Base-by-base conservation (phyloP, 2,888 invertebrate species). In the Diaperis boleti region DNA sequence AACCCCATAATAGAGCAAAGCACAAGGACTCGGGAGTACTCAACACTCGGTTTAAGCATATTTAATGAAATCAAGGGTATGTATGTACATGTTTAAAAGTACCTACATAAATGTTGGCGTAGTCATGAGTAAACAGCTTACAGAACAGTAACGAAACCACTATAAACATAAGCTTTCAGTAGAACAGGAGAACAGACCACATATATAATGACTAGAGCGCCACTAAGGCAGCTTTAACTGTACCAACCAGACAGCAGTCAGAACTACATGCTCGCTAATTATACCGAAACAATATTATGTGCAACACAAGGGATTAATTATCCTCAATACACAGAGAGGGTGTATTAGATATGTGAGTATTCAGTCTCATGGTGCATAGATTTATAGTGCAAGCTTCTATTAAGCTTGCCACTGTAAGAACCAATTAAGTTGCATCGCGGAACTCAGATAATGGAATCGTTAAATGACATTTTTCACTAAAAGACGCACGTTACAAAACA, bases 251-350 rank as follows among this genome's bases (percentile, higher is more conserved):
- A 74, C 75, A 76, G 73, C 74, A 76, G 75, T 75, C 78, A 76
- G 73, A 76, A 75, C 74, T 78, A 80, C 79, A 80, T 71, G 79
- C 74, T 75, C 74, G 74, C 79, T 80, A 81, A 81, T 81, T 81
- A 81, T 81, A 77, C 79, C 75, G 80, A 79, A 80, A 81, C 80
- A 79, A 80, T 81, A 81, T 81, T 80, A 80, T 79, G 79, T 78
- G 79, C 78, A 75, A 79, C 79, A 78, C 73, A 72, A 76, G 75
- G 78, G 79, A 81, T 81, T 81, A 80, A 80, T 81, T 81, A 81
- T 80, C 76, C 78, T 74, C 75, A 71, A 77, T 79, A 79, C 79
- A 78, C 71, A 73, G 72, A 75, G 77, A 76, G 78, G 78, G 76
- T 75, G 75, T 75, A 74, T 61, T 68, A 69, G 70, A 73, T 73